Evolutionary conservation across 1,140 invertebrate species (phyloP).

Genomic region (Aleiodes sp.): DNA sequence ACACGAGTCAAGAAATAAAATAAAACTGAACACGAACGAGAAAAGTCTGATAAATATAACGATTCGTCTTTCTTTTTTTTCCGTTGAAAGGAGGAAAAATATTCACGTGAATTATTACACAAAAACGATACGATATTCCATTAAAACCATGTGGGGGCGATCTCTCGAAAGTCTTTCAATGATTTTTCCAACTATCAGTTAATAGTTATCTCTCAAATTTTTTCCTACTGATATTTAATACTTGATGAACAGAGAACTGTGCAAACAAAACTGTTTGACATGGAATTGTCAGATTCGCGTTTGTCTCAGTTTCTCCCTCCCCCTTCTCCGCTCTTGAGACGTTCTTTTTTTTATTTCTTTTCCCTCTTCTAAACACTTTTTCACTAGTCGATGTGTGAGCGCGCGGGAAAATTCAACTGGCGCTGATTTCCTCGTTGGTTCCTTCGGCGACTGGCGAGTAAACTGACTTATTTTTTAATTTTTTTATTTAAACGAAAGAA

Average conservation of each 20-base stretch:
- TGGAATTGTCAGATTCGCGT: slow-evolving; percentile 34
- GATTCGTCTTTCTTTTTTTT: background rate
- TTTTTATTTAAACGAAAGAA: background rate
- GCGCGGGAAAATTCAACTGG: slow-evolving; percentile 1
- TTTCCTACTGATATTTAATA: no score
- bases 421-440: background rate
- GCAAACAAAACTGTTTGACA: slow-evolving; percentile 13
- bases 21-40: no score
- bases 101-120: slow-evolving; percentile 2
- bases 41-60: no score
- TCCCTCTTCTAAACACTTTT: background rate
- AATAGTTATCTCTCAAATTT: no score
- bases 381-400: background rate
- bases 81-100: background rate
- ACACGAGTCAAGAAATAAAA: no score
- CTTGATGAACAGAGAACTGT: background rate
- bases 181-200: background rate
- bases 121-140: background rate
- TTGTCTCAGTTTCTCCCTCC: slow-evolving; percentile 29
- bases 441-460: background rate
- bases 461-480: background rate
- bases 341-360: slow-evolving; percentile 35
- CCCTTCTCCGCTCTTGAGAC: slow-evolving; percentile 21
- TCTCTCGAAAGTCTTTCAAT: background rate
- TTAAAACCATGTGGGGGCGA: background rate